Evolutionary conservation across 2,113 vertebrate genomes (phyloP), one percentile per base, ranked within the genome.

Genomic region (Oreotrochilus melanogaster): DNA sequence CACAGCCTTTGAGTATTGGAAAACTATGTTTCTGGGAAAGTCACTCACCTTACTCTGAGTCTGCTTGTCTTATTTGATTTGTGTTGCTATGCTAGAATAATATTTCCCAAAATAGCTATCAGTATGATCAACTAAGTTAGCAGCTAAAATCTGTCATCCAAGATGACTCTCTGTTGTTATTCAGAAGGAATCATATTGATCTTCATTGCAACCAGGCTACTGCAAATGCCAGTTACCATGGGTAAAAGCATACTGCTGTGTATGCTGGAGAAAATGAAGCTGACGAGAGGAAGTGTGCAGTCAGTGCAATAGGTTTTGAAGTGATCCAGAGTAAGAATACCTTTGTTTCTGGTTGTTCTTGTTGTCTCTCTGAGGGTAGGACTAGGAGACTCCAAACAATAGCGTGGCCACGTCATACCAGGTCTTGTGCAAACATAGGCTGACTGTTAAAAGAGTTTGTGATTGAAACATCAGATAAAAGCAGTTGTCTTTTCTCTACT

Each of bases 91-190:
- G 88, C 87, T 96, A 79, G 80, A 95, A 82, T 80, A 90, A 54
- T 72, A 65, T 89, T 96, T 93, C 74, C 71, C 61, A 11, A 96
- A 89, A 95, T 80, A 67, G 91, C 48, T 90, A 30, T 65, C 73
- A n/a, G 37, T 50, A 18, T n/a, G 37, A 66, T 90, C 91, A 84
- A 85, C 78, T 93, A 93, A 96, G 86, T 58, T 83, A 86, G 74
- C 4, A 11, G 64, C 79, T 94, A 58, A 88, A 93, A 78, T 69
- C 51, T 85, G 50, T 72, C 58, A 85, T 79, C 28, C 28, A 37
- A 33, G 62, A 72, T 70, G 62, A 83, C 18, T 54, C 25, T 57
- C 18, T 73, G 60, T 45, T 58, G 21, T 93, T 92, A 80, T 57
- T 80, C 74, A 75, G 72, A 92, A 82, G 64, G 85, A 79, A 76